Evolutionary conservation across 2,113 vertebrate genomes (phyloP), one percentile per base, ranked within the genome.

Genomic region (Echinops telfairi): DNA sequence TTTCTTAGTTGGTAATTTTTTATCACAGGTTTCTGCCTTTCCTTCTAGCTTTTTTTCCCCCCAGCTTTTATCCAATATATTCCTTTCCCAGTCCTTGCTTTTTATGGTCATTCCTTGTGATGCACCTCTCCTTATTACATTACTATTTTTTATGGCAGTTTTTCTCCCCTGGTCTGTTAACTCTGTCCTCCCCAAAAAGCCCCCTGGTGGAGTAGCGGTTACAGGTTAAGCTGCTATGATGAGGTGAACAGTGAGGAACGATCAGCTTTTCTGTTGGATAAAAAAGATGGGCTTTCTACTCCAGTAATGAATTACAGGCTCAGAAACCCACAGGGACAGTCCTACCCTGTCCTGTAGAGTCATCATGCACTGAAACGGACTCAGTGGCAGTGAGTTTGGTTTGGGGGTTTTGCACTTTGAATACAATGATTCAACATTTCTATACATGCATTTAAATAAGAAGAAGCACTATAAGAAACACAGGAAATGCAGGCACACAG

Each of bases 1-100:
- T 83, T 88, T 88, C 10, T 60, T 15, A 86, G 16, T 73, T 80
- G 22, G 47, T 64, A 66, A 76, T 36, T 75, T 94, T 53, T 53
- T 62, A 22, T 62, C 60, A 62, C 22, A 62, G 60, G 78, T 76
- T 84, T 33, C 29, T 33, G 8, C 33, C 6, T 19, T 25, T 36
- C 29, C 17, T 23, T 38, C 12, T n/a, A 78, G 9, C 23, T 75
- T 83, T 84, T 38, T 31, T 53, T 40, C 29, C 53, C 25, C 53
- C n/a, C n/a, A n/a, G n/a, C n/a, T 40, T 40, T 40, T 40, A 40
- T 40, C 40, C 40, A 40, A 40, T 40, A 40, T 40, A 40, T 40
- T 40, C 40, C 40, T 40, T 40, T 40, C 40, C 7, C 40, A 40
- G 40, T 40, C 40, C 40, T 40, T 40, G 40, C 15, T 10, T 1